Evolutionary conservation across 1,140 invertebrate genomes (phyloP), one percentile per base, ranked within the genome.

Genomic region (Gonioctena quinquepunctata): DNA sequence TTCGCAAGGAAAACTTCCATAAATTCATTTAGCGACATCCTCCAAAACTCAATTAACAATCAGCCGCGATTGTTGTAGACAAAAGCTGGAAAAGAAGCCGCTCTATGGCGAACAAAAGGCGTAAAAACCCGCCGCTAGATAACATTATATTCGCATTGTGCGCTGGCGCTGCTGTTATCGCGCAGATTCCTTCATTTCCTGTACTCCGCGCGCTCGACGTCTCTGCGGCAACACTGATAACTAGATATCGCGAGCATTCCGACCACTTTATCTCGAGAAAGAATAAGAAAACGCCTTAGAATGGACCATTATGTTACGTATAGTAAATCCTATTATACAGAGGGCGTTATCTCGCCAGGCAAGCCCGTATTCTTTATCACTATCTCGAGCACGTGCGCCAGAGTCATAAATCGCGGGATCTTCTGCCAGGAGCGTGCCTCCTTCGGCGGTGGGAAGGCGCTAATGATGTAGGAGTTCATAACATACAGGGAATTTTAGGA

Each of bases 261-360:
- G 73, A 63, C 74, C 79, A 78, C 78, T 83, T 83, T 83, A 83
- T 83, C 82, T 80, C 71, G 71, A 81, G 80, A 83, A 82, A 83
- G 82, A 83, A 83, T 83, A 83, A 83, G 82, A 83, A 83, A 83
- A 83, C 80, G 82, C 75, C 81, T 74, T 78, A 82, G 81, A 83
- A 83, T 81, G 81, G 82, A 79, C 82, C 82, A 83, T 83, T 83
- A 83, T 83, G 82, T 80, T 82, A 81, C 78, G 77, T 81, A 81
- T 78, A 82, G 79, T 83, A 83, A 83, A 83, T 82, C 82, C 82
- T 83, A 83, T 83, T 83, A 83, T 83, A 77, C 81, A 69, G 75
- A 79, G 79, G 79, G 80, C 80, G 80, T 82, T 83, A 83, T 83
- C 81, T 76, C 70, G 73, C 74, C 72, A 69, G 70, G 76, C 77